phyloP scores from a whole-genome alignment of 2,888 invertebrate species.

The Cephus spinipes region DNA sequence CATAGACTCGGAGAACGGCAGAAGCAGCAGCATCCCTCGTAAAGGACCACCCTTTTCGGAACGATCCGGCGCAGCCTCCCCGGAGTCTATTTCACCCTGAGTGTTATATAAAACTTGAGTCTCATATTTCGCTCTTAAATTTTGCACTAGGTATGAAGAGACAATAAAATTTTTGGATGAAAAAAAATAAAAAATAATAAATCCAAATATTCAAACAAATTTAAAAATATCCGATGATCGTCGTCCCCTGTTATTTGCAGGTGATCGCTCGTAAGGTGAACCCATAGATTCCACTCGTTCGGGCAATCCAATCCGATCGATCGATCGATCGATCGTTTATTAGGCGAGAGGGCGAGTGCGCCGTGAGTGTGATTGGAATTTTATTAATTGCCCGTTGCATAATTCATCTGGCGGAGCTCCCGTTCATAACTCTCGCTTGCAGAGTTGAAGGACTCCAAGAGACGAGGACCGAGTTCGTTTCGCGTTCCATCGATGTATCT shows the following conservation, averaged over 20 bases:
- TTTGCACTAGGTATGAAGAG: too few species aligned
- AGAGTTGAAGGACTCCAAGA: conserved; percentile 25
- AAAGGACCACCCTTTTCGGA: not conserved
- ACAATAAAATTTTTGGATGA: too few species aligned
- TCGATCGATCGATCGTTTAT: conserved; percentile 32
- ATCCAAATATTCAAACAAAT: not conserved
- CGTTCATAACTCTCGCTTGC: conserved; percentile 37
- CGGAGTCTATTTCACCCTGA: not conserved
- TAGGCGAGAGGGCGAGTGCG: conserved; percentile 35
- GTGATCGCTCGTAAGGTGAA: not conserved
- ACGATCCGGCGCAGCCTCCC: not conserved
- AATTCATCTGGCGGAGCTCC: conserved; percentile 49
- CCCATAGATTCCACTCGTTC: not conserved
- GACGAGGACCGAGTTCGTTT: conserved; percentile 20
- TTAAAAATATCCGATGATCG: rapidly evolving
- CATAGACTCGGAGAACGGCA: not conserved
- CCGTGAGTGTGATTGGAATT: conserved; percentile 54
- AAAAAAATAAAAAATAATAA: not conserved
- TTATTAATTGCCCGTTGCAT: conserved; percentile 58
- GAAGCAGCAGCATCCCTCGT: not conserved
- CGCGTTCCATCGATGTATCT: conserved; percentile 10
- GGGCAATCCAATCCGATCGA: not conserved
- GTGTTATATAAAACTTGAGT: not conserved
- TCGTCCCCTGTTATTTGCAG: too few species aligned
- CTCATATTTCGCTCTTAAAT: not conserved